Percentiles rank a stretch among this genome's conserved stretches.
Evolutionary conservation across 1,140 invertebrate genomes (phyloP).

Genomic region (Camponotus floridanus): DNA sequence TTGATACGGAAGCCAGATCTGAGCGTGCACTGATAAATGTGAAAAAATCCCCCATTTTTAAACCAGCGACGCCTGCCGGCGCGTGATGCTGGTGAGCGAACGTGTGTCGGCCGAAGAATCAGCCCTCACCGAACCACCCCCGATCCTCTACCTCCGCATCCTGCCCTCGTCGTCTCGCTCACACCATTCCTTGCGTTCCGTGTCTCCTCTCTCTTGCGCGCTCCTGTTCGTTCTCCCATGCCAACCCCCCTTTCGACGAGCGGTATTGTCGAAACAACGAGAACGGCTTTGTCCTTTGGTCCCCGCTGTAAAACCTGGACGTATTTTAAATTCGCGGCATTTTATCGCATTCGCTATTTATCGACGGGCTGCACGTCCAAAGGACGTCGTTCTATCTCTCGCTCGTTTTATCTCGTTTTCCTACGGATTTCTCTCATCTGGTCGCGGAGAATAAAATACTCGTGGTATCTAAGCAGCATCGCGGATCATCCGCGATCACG

Average conservation of each 20-base stretch:
- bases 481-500: conserved; percentile 41
- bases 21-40: conserved; percentile 80
- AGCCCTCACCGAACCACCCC: conserved; percentile 64
- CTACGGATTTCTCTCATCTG: conserved; percentile 45
- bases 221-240: conserved; percentile 68
- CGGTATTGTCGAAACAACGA: conserved; percentile 78
- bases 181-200: conserved; percentile 62
- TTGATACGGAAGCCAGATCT: conserved; percentile 81
- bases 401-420: conserved; percentile 51
- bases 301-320: conserved; percentile 77
- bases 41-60: conserved; percentile 79
- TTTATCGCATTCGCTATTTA: conserved; percentile 78
- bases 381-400: conserved; percentile 71
- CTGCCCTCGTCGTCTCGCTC: conserved; percentile 72
- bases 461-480: conserved; percentile 62
- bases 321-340: conserved; percentile 78
- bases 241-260: conserved; percentile 75
- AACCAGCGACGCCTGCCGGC: conserved; percentile 77
- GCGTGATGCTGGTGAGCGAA: conserved; percentile 75
- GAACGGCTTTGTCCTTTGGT: conserved; percentile 78
- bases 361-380: conserved; percentile 76
- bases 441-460: conserved; percentile 68
- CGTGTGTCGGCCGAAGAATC: conserved; percentile 77
- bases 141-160: conserved; percentile 64
- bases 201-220: conserved; percentile 43